Base-by-base conservation (phyloP, 2,797 vertebrate genomes). In the Staurois parvus region DNA sequence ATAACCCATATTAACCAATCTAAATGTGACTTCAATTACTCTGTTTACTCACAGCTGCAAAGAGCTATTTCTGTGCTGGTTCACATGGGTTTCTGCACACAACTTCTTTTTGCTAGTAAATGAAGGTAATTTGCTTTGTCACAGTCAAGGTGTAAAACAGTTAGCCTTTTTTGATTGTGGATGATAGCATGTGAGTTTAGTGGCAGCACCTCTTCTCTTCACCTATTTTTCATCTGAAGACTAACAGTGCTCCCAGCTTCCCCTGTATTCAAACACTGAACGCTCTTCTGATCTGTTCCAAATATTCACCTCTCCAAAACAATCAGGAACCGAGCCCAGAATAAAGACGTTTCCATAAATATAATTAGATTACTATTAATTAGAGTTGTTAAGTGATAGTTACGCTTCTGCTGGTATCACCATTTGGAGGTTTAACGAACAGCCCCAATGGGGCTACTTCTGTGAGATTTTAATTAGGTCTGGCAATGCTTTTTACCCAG, bases 401-500 rank as follows among this genome's bases (percentile, higher is more conserved):
- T 94, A 93, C 76, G 84, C 91, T 95, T 95, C 90, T 93, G 94
- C 94, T 95, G 92, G 91, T 92, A 84, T 92, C 88, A 90, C 93
- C 93, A 94, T 95, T 95, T 94, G 93, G 94, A 95, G 90, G 94
- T 93, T 94, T 94, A 94, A 95, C 94, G 94, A 95, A 95, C 94
- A 95, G 94, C 93, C 93, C 94, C 96, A 96, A 95, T 95, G 95
- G 95, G 94, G 93, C 92, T 93, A 91, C 91, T 96, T 91, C 90
- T 92, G 91, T 91, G 91, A 92, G 93, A 97, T 89, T 89, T 89
- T 98, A 97, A 98, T 97, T 96, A 92, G 91, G 94, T 92, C 94
- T 97, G 97, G 95, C 97, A 97, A 96, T 96, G 95, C 95, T 95
- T 96, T 95, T 96, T 97, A 95, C 90, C 94, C 91, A 90, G 89